Evolutionary conservation across 2,888 invertebrate genomes (phyloP), one percentile per base, ranked within the genome.

Genomic region (Diloba caeruleocephala): DNA sequence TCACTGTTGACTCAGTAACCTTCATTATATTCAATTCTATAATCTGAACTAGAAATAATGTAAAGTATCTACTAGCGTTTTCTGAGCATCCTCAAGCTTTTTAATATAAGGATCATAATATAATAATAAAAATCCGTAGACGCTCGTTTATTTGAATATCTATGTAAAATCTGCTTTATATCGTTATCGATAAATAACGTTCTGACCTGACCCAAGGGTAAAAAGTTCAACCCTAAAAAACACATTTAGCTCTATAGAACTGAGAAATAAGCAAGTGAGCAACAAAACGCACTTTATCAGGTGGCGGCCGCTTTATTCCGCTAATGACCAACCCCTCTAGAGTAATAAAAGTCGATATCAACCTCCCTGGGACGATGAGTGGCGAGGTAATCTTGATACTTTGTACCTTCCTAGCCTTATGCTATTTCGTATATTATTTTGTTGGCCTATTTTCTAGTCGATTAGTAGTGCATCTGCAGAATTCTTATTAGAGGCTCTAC

Each of bases 211-310:
- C 55, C 58, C 59, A 63, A 67, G 55, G 58, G 63, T 63, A 68
- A 63, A 66, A 62, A 61, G 46, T 60, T 72, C 66, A 69, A 72
- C 66, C 71, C 72, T 72, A 63, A 66, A 69, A 67, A 71, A 68
- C 63, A 69, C 66, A 63, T 66, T 69, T 33, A 61, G 65, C 70
- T 78, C 74, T 75, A 74, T 69, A 69, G 68, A 78, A 78, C 77
- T 78, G 78, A 83, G 83, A 82, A 87, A 85, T 88, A 92, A 91
- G 72, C 72, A 72, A 72, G 89, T 81, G 88, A 91, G 92, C 91
- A 92, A 92, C 91, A 92, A 92, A 92, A 90, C 92, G 91, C 92
- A 92, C 91, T 92, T 92, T 90, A 92, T 92, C 91, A 93, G 92
- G 92, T 92, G 92, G 89, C 90, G 88, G 89, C 81, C 88, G 92